A percentile compares a stretch with the other conserved stretches of the same genome.
These are phyloP conservation scores for Lethrus apterus DNA, from an alignment of 1,140 invertebrate species.

Conservation along the genomic window DNA sequence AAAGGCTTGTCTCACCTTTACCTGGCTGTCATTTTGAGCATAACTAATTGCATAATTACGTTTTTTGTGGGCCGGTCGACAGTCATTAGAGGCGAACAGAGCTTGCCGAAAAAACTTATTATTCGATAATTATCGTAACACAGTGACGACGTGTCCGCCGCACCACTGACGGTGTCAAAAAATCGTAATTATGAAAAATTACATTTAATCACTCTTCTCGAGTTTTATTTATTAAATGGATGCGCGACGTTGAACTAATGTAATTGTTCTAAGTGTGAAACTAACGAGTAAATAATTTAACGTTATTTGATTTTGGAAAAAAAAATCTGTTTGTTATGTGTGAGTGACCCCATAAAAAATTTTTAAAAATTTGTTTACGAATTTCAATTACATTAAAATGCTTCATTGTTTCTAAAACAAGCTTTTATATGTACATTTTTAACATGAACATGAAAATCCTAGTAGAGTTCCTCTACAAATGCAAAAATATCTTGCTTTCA, in stretches of 20 bases:
- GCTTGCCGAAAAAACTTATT: slow-evolving; percentile 23
- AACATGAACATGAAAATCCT: too few relatives aligned
- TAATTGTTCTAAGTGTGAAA: not conserved
- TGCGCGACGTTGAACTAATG: not conserved
- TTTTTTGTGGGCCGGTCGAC: slow-evolving; percentile 29
- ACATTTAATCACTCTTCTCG: slow-evolving; percentile 23
- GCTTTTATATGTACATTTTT: too few relatives aligned
- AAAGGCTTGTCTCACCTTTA: slow-evolving; percentile 32
- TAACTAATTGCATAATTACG: slow-evolving; percentile 40
- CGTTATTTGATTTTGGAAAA: too few relatives aligned
- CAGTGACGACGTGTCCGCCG: slow-evolving; percentile 22
- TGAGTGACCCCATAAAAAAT: too few relatives aligned
- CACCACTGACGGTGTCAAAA: slow-evolving; percentile 21
- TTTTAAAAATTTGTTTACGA: too few relatives aligned
- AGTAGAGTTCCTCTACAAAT: too few relatives aligned
- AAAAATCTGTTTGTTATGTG: too few relatives aligned
- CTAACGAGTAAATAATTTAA: too few relatives aligned
- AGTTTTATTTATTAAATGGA: not conserved
- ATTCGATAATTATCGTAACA: slow-evolving; percentile 30
- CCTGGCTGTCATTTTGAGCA: slow-evolving; percentile 37
- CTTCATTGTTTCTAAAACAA: too few relatives aligned
- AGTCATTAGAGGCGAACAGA: slow-evolving; percentile 25
- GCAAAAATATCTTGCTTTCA: too few relatives aligned
- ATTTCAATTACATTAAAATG: too few relatives aligned
- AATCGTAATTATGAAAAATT: slow-evolving; percentile 34